These are phyloP conservation scores for Anastatus disparis DNA, from an alignment of 1,140 invertebrate genomes.

Conservation along the genomic window DNA sequence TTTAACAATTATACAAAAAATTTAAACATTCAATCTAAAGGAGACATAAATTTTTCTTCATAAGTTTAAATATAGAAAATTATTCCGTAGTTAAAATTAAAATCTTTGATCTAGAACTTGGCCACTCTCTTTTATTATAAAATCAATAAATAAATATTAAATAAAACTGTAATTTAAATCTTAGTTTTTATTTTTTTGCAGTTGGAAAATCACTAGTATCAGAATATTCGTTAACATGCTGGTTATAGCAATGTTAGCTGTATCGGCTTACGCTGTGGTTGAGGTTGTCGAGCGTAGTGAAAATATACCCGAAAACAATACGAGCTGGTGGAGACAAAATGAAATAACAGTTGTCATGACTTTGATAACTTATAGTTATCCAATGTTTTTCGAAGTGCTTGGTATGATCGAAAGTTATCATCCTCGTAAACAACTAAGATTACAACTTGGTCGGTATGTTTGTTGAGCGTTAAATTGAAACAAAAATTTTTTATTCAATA, in stretches of 20 bases:
- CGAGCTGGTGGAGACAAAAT: conserved; percentile 84
- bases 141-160: not conserved
- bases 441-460: conserved; percentile 87
- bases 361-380: conserved; percentile 87
- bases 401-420: conserved; percentile 92
- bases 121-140: too few relatives aligned
- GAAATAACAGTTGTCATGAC: conserved; percentile 93
- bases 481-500: too few relatives aligned
- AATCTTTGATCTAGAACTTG: too few relatives aligned
- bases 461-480: too few relatives aligned
- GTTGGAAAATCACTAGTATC: conserved; percentile 85
- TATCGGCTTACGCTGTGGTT: conserved; percentile 88
- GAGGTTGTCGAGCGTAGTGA: conserved; percentile 83
- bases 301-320: conserved; percentile 65
- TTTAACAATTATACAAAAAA: too few relatives aligned
- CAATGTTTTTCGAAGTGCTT: conserved; percentile 90
- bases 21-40: too few relatives aligned
- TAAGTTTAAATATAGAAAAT: too few relatives aligned
- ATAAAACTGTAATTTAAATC: too few relatives aligned
- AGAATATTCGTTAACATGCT: conserved; percentile 85
- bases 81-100: too few relatives aligned
- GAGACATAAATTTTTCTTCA: too few relatives aligned
- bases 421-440: conserved; percentile 87
- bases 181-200: conserved; percentile 69
- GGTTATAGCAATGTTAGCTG: conserved; percentile 78